Evolutionary conservation across 2,888 invertebrate species (phyloP).

Genomic region (Oscheius sp.): DNA sequence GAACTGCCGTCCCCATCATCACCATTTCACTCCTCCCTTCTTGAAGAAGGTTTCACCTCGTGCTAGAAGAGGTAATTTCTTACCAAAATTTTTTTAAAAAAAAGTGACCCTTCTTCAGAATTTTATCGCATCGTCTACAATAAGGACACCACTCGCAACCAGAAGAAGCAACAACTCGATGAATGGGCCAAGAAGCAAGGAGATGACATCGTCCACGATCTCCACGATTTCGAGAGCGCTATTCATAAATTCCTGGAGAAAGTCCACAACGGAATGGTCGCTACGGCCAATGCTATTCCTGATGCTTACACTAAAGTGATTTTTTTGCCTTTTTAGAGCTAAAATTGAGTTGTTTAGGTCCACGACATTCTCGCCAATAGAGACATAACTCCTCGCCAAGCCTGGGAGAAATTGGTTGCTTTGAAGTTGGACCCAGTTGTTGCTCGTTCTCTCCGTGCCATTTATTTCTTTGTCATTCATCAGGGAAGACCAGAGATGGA

Average conservation of each 20-base stretch:
- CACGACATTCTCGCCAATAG: conserved; percentile 1
- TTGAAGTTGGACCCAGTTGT: conserved; percentile 1
- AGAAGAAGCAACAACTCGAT: conserved; percentile 11
- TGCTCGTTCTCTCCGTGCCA: conserved; percentile 19
- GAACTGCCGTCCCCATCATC: background rate
- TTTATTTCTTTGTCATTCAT: conserved; percentile 15
- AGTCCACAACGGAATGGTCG: conserved; percentile 1
- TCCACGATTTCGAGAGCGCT: conserved; percentile 14
- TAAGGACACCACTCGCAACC: conserved; percentile 1
- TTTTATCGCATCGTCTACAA: conserved; percentile 24
- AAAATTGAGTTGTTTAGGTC: conserved; percentile 11
- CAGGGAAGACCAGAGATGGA: conserved; percentile 64
- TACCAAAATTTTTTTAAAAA: no score
- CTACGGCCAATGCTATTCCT: background rate
- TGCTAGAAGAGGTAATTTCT: conserved; percentile 5
- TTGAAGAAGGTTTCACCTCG: conserved; percentile 9
- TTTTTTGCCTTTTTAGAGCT: background rate
- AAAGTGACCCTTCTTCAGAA: no score
- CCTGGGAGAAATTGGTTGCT: conserved; percentile 18
- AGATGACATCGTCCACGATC: conserved; percentile 20
- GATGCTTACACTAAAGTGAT: conserved; percentile 8
- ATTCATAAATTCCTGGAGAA: background rate
- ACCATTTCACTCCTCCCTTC: conserved; percentile 20
- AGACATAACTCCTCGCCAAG: conserved; percentile 12
- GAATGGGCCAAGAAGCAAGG: conserved; percentile 28